Evolutionary conservation across 2,797 vertebrate genomes (phyloP).

Genomic region (Acomys russatus): DNA sequence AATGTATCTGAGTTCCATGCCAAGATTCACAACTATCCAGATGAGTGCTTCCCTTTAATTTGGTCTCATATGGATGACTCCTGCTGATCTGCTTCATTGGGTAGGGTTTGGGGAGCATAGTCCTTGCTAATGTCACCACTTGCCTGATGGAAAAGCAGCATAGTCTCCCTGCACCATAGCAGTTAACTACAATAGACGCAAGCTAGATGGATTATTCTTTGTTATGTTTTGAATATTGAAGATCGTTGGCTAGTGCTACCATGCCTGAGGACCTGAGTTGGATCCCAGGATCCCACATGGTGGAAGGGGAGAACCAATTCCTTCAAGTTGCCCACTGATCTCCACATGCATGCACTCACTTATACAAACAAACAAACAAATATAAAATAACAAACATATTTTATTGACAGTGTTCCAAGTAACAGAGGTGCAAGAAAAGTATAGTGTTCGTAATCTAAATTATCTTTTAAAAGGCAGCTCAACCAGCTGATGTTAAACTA

Average conservation of each 20-base stretch:
- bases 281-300: not conserved
- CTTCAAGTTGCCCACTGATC: not conserved
- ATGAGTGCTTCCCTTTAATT: not conserved
- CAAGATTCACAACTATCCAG: not conserved
- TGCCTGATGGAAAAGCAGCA: not conserved
- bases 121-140: not conserved
- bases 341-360: not conserved
- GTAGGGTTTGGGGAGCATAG: too few relatives aligned
- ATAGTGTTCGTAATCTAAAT: not conserved
- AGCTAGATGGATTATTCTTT: not conserved
- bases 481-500: not conserved
- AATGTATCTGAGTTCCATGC: not conserved
- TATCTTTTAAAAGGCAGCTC: not conserved
- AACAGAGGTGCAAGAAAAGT: not conserved
- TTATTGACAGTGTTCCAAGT: not conserved
- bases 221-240: not conserved
- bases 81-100: not conserved
- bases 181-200: not conserved
- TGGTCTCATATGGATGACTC: not conserved
- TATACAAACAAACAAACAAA: not conserved
- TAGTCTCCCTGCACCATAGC: not conserved
- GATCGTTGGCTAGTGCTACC: not conserved
- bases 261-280: not conserved
- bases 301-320: not conserved
- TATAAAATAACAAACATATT: not conserved